phyloP scores from a whole-genome alignment of 2,888 invertebrate genomes.

The Lottia gigantea region DNA sequence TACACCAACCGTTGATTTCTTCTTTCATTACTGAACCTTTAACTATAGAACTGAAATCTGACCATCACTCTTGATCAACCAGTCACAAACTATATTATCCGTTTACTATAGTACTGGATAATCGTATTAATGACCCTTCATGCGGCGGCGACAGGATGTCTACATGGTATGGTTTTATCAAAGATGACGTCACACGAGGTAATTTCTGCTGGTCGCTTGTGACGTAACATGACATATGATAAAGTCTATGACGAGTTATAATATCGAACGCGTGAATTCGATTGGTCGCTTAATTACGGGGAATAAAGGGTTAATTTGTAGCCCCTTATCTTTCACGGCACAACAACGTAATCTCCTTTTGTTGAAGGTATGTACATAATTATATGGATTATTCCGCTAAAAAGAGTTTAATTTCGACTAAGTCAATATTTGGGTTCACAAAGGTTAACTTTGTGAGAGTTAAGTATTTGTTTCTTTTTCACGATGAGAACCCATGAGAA shows the following conservation, averaged over 20 bases:
- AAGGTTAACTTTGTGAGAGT: not conserved
- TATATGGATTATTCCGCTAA: not conserved
- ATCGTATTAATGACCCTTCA: not conserved
- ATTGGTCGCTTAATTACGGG: not conserved
- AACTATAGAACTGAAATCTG: no score
- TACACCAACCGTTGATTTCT: no score
- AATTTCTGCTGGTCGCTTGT: not conserved
- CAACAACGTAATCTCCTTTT: not conserved
- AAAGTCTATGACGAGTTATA: not conserved
- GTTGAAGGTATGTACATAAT: not conserved
- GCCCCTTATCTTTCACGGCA: not conserved
- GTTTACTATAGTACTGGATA: not conserved
- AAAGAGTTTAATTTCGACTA: not conserved
- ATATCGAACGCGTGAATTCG: not conserved
- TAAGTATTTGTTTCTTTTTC: not conserved
- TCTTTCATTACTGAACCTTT: not conserved
- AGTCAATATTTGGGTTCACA: not conserved
- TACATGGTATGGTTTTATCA: not conserved
- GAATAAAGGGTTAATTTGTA: not conserved
- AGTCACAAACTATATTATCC: not conserved
- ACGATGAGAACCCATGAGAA: not conserved
- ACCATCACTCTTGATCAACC: not conserved
- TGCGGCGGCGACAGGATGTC: not conserved
- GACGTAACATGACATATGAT: not conserved
- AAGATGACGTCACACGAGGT: not conserved